Base-by-base conservation (phyloP, 2,797 vertebrate genomes). In the Thripadectes ignobilis region DNA sequence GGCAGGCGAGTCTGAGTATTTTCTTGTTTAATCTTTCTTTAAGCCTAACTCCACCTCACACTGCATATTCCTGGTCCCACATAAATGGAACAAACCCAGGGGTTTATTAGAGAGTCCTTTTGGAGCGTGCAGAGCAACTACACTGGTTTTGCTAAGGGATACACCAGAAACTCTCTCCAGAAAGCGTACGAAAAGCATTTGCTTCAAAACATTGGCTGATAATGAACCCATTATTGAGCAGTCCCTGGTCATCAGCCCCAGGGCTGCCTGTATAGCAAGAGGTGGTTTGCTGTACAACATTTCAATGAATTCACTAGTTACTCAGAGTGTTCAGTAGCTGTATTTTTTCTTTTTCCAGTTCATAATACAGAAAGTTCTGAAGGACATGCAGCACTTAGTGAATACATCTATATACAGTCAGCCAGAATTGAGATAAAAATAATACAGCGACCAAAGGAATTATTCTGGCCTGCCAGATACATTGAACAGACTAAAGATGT, bases 381-480 rank as follows among this genome's bases (percentile, higher is more conserved):
- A 96, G 88, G 94, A 96, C 96, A 97, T 97, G 97, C 96, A 97
- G 96, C 96, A 97, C 95, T 96, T 88, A 41, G 95, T 96, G 96
- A 96, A 66, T 94, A 97, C 93, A 96, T 93, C 93, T 95, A 95
- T 96, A 69, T 97, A 97, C 96, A 96, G 84, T 96, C 95, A 96
- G 96, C 96, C 93, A 96, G 94, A 95, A 96, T 84, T 39, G 85
- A 94, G 92, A 88, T 84, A 92, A 96, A 96, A 97, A 96, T 96
- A 77, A 96, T 93, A 96, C 94, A 97, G 75, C 30, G 0, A 86
- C 91, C 94, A 95, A 90, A 92, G 93, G 67, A 93, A 89, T 72
- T 88, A 73, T 93, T 96, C 97, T 98, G 95, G 97, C 96, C 97
- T 97, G 97, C 96, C 96, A 98, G 97, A 97, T 97, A 95, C 87